These are phyloP conservation scores for Dallia pectoralis DNA, from an alignment of 2,797 vertebrate genomes.

Conservation along the genomic window DNA sequence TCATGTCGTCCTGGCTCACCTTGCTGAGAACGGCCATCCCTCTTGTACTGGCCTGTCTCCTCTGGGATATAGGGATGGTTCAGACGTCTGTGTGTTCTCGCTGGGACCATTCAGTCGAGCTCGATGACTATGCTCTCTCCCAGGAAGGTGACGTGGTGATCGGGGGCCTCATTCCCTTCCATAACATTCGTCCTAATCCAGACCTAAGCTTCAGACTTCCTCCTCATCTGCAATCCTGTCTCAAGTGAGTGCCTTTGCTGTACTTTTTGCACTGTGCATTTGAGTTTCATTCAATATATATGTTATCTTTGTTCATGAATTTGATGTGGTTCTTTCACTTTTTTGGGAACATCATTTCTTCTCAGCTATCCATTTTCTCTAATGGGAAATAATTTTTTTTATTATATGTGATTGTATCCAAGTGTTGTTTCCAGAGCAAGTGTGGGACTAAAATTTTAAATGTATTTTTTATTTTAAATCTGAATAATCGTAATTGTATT, in stretches of 20 bases:
- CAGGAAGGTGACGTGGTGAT: conserved; percentile 74
- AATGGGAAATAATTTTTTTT: neutral
- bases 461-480: too few relatives aligned
- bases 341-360: neutral
- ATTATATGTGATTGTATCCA: neutral
- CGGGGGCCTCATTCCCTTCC: conserved; percentile 70
- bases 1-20: conserved; percentile 26
- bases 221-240: conserved; percentile 57
- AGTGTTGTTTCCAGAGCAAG: neutral
- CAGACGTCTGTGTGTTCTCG: conserved; percentile 48
- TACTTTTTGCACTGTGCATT: neutral
- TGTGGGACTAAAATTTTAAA: neutral
- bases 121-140: conserved; percentile 54
- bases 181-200: conserved; percentile 46
- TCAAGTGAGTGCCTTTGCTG: conserved; percentile 54
- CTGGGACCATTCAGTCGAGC: conserved; percentile 38
- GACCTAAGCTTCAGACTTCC: conserved; percentile 52
- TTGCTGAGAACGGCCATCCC: conserved; percentile 12
- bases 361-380: neutral
- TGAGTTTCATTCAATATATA: neutral
- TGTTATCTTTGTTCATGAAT: neutral
- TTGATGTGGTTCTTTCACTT: neutral
- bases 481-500: neutral
- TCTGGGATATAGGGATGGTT: conserved; percentile 8
- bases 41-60: conserved; percentile 37